These are phyloP conservation scores for Isotomurus palustris DNA, from an alignment of 2,888 invertebrate genomes.

Conservation along the genomic window DNA sequence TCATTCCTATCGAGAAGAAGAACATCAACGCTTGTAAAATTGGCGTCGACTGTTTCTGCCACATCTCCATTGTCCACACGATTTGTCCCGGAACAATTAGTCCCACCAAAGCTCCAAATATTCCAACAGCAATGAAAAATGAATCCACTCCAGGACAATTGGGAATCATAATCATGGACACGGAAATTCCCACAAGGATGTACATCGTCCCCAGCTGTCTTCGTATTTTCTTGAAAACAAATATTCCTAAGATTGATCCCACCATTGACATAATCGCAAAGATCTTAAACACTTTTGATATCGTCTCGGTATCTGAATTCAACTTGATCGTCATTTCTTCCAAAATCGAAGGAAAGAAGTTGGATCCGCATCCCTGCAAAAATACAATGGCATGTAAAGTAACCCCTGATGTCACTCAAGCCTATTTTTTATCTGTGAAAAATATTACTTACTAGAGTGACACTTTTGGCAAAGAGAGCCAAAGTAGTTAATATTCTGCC, in stretches of 20 bases:
- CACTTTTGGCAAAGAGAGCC: background rate
- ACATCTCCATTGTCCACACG: background rate
- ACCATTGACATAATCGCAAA: background rate
- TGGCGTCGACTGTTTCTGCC: background rate
- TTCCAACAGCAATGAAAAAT: background rate
- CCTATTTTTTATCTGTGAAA: background rate
- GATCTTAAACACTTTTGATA: background rate
- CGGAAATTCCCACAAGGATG: background rate
- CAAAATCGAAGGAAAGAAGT: background rate
- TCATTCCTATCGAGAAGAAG: background rate
- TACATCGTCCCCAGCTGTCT: background rate
- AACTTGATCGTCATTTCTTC: background rate
- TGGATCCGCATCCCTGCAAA: background rate
- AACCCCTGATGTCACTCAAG: background rate
- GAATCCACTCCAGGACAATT: background rate
- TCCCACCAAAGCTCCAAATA: background rate
- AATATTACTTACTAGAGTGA: background rate
- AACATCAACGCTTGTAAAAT: background rate
- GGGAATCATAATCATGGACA: background rate
- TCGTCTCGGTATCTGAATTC: background rate
- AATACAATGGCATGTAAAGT: background rate
- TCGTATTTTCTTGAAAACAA: background rate
- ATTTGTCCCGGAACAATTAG: background rate
- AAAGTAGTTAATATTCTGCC: background rate
- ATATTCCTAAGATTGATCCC: background rate